Percentiles rank a stretch among this genome's conserved stretches.
These are phyloP conservation scores for Reticulitermes lucifugus DNA, from an alignment of 2,888 invertebrate genomes.

Conservation along the genomic window DNA sequence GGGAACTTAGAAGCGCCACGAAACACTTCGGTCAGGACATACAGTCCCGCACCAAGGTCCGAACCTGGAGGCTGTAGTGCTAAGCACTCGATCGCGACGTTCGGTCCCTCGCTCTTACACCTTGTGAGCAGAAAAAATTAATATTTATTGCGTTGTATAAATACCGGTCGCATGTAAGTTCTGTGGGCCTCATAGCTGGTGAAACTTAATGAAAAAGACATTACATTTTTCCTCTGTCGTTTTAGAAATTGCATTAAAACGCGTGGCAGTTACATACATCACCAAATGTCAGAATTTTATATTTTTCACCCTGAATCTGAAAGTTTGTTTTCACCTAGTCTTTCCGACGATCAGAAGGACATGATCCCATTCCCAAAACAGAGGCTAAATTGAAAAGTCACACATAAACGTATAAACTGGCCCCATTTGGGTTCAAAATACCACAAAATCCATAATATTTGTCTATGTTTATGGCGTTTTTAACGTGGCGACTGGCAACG, in stretches of 20 bases:
- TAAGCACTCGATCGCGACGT: too few species aligned
- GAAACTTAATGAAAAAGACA: too few species aligned
- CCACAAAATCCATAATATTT: conserved; percentile 8
- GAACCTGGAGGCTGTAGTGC: too few species aligned
- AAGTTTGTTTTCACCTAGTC: neutral
- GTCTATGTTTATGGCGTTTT: conserved; percentile 16
- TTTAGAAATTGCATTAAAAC: neutral
- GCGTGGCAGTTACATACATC: neutral
- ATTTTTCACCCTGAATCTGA: neutral
- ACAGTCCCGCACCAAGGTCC: too few species aligned
- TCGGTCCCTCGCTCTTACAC: too few species aligned
- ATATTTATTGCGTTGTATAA: too few species aligned
- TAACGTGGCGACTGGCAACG: conserved; percentile 24
- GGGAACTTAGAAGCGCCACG: too few species aligned
- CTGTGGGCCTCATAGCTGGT: too few species aligned
- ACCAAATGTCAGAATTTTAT: neutral
- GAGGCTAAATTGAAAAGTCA: conserved; percentile 9
- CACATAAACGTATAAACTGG: neutral
- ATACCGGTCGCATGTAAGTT: too few species aligned
- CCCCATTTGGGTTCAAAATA: conserved; percentile 15
- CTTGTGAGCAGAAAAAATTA: too few species aligned
- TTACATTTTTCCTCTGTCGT: neutral
- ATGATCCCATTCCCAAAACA: conserved; percentile 1
- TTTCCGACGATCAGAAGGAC: neutral
- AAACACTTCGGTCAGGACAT: too few species aligned